These are phyloP conservation scores for Rhineura floridana DNA, from an alignment of 2,113 vertebrate species.

Conservation along the genomic window DNA sequence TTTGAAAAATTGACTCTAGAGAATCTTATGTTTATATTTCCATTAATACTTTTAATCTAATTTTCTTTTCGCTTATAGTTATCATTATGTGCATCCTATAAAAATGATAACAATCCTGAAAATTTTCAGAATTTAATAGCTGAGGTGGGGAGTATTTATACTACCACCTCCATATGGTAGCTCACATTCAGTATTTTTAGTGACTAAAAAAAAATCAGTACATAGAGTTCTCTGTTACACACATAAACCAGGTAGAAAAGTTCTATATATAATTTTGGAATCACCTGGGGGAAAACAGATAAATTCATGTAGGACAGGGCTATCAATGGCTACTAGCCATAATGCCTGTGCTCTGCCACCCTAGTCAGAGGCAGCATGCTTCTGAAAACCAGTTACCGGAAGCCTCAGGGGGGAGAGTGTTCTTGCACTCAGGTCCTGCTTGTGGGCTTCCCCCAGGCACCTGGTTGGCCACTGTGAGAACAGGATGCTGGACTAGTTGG, in stretches of 20 bases:
- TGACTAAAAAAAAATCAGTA: neutral
- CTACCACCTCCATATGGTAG: neutral
- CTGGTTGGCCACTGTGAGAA: no score
- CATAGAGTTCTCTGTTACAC: neutral
- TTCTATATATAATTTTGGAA: neutral
- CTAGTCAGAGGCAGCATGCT: no score
- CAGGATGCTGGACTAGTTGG: no score
- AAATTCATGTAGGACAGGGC: no score
- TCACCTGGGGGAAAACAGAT: neutral
- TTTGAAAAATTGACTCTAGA: accelerated
- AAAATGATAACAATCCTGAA: neutral
- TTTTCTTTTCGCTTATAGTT: neutral
- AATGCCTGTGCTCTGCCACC: no score
- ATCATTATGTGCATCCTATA: neutral
- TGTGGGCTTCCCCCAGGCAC: no score
- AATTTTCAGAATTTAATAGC: neutral
- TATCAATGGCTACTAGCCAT: no score
- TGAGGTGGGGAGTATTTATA: neutral
- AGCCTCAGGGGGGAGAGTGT: no score
- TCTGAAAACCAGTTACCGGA: no score
- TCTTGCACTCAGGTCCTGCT: no score
- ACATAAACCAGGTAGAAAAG: neutral
- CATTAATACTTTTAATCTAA: neutral
- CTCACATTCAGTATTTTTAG: neutral
- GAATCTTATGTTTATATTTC: constrained; percentile 7